Conservation (phyloP, 2,888 invertebrate species). For the Prosapia bicincta region DNA sequence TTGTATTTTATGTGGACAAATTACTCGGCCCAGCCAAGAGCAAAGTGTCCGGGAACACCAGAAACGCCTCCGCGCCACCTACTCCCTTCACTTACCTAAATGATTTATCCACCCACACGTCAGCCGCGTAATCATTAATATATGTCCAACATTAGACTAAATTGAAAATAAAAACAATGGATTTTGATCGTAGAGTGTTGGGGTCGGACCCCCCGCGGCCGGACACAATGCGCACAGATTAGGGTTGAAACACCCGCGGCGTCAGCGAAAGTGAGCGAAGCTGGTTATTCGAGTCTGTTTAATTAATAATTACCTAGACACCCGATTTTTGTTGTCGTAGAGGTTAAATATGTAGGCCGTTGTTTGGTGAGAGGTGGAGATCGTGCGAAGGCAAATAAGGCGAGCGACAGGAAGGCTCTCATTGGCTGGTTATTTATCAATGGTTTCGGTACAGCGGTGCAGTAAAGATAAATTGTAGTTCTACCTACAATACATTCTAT, state of each 20-base stretch:
- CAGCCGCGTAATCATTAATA: slow-evolving; percentile 14
- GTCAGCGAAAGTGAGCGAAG: slow-evolving; percentile 8
- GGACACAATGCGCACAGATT: slow-evolving; percentile 18
- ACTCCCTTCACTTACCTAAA: slow-evolving; percentile 11
- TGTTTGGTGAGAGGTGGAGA: background rate
- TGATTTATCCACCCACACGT: background rate
- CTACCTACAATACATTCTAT: too few relatives aligned
- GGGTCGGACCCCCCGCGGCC: slow-evolving; percentile 4
- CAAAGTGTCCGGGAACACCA: too few relatives aligned
- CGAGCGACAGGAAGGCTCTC: too few relatives aligned
- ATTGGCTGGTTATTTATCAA: too few relatives aligned
- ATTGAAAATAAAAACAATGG: slow-evolving; percentile 28
- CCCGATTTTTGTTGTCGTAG: background rate
- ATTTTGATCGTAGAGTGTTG: slow-evolving; percentile 9
- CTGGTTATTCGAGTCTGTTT: slow-evolving; percentile 6
- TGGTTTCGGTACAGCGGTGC: too few relatives aligned
- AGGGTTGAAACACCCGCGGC: slow-evolving; percentile 26
- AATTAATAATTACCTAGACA: slow-evolving; percentile 24
- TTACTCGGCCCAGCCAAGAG: background rate
- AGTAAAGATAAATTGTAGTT: too few relatives aligned
- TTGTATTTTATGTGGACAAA: background rate
- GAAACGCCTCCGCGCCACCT: slow-evolving; percentile 4
- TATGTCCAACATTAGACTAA: slow-evolving; percentile 25
- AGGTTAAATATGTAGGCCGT: background rate
- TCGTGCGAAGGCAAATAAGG: too few relatives aligned